These are phyloP conservation scores for Oreochromis spilurus DNA, from an alignment of 2,113 vertebrate genomes.

Conservation along the genomic window DNA sequence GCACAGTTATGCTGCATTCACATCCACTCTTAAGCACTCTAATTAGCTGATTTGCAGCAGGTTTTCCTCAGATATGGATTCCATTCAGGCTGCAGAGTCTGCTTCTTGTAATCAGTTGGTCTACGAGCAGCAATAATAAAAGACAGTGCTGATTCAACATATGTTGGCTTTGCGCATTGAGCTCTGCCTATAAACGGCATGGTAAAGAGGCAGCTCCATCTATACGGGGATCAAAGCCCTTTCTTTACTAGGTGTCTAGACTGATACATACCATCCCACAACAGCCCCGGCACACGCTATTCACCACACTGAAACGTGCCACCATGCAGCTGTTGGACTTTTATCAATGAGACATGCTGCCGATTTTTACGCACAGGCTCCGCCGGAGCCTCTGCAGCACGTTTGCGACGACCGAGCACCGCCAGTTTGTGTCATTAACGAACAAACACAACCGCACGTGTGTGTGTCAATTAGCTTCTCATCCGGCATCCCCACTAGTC, in stretches of 20 bases:
- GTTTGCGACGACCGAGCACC: background rate
- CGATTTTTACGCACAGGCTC: conserved; percentile 52
- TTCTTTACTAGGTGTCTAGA: background rate
- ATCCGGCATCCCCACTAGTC: background rate
- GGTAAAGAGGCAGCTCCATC: background rate
- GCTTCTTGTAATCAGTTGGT: background rate
- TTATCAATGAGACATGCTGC: conserved; percentile 57
- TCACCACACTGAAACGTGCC: conserved; percentile 12
- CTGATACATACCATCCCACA: background rate
- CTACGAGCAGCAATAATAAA: background rate
- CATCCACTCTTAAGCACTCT: background rate
- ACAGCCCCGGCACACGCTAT: background rate
- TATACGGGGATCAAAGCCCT: background rate
- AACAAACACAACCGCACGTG: background rate
- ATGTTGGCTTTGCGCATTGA: conserved; percentile 39
- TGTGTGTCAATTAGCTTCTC: background rate
- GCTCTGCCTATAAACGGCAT: background rate
- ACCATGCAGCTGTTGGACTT: conserved; percentile 35
- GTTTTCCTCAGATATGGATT: background rate
- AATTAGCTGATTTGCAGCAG: background rate
- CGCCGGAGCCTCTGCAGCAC: background rate
- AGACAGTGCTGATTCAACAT: conserved; percentile 30
- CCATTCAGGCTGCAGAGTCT: background rate
- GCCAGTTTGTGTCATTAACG: background rate
- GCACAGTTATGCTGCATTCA: background rate